Evolutionary conservation across 92 coral and sea anemone species (phyloP), one percentile per base, ranked within the genome.

Genomic region (Phenganax subtilis): DNA sequence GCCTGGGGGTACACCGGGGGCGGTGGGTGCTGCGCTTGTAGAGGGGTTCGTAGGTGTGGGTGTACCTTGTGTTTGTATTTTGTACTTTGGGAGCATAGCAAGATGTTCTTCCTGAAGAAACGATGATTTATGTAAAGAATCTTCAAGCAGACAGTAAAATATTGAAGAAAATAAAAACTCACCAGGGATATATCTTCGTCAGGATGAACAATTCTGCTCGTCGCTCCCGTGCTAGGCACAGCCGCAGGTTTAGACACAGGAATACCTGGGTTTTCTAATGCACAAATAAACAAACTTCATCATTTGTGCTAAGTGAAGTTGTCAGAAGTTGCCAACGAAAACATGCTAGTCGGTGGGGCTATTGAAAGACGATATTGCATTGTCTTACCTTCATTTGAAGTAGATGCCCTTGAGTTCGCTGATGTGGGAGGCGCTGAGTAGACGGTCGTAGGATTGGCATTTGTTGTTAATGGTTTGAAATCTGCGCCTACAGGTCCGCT

Each of bases 401-500:
- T n/a, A 84, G 68, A 51, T 88, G 90, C 86, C 75, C 97, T 87
- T 17, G 91, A 70, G 51, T 78, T 85, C 12, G 85, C 87, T 60
- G 90, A 80, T 15, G 86, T 89, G 25, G 98, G 98, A 16, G 97
- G 93, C 53, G 93, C 92, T 71, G 91, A 92, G 72, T 89, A 93
- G 57, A 76, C 64, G 52, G 91, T 87, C 1, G 93, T 72, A 77
- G 91, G 72, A 57, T 87, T 77, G 56, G 88, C 77, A 31, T 80
- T 71, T 55, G 90, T 54, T 51, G 80, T 80, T 51, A 93, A 86
- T 63, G 98, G 98, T 89, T 93, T 93, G 76, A 93, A 93, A 85
- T 93, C 98, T 27, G 98, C 98, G 75, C 98, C 98, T 51, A 93
- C 98, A 76, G 98, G 98, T 16, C 98, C 98, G n/a, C 67, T 57